These are phyloP conservation scores for Sitta carolinensis DNA, from an alignment of 2,797 vertebrate species.

Conservation along the genomic window DNA sequence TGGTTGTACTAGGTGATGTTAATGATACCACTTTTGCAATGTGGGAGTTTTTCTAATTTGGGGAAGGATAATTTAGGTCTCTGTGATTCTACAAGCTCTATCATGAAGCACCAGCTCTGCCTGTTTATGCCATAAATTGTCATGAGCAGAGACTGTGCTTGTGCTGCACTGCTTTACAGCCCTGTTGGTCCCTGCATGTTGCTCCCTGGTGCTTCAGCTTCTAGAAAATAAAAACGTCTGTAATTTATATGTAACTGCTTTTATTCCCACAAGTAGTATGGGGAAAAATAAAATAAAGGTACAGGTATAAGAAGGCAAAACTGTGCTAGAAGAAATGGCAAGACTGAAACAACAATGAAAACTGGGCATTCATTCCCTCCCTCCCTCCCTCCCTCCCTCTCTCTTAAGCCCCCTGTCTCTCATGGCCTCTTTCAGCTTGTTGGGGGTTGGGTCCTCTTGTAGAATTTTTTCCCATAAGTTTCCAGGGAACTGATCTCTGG, in stretches of 20 bases:
- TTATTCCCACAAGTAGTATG: background rate
- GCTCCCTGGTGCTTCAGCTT: accelerated
- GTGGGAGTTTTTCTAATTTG: background rate
- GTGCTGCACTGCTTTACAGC: background rate
- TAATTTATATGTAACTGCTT: background rate
- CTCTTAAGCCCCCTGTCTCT: background rate
- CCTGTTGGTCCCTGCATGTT: background rate
- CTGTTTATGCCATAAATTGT: background rate
- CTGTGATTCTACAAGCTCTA: background rate
- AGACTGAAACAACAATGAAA: background rate
- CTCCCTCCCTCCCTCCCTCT: background rate
- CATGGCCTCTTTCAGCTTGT: background rate
- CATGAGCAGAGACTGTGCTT: background rate
- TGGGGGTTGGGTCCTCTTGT: too few species aligned
- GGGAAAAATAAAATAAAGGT: background rate
- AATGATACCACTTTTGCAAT: background rate
- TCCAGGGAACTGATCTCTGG: too few species aligned
- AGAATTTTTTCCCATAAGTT: too few species aligned
- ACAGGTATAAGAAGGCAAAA: background rate
- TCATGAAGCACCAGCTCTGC: background rate
- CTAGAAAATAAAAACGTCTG: background rate
- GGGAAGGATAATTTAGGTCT: background rate
- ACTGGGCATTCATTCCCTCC: background rate
- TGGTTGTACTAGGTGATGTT: background rate
- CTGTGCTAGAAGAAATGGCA: background rate